These are phyloP conservation scores for Unio pictorum DNA, from an alignment of 2,888 invertebrate genomes.

Conservation along the genomic window DNA sequence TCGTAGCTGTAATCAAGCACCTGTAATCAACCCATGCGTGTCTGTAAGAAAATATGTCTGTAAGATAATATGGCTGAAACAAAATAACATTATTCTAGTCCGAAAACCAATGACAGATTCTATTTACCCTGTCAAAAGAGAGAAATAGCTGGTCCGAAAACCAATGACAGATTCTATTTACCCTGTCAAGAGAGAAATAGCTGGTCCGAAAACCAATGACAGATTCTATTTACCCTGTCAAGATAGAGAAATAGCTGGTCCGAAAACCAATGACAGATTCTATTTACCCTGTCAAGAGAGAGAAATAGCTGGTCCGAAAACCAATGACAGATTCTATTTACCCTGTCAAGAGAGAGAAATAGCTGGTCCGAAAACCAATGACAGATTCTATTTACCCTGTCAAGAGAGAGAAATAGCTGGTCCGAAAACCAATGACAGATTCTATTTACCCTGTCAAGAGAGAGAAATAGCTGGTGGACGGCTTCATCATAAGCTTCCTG, in stretches of 20 bases:
- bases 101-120: background rate
- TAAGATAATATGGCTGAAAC: too few species aligned
- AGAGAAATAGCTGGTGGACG: conserved; percentile 52
- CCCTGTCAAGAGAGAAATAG: conserved; percentile 48
- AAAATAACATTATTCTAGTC: background rate
- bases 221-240: background rate
- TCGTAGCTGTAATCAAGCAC: too few species aligned
- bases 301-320: background rate
- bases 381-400: background rate
- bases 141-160: conserved; percentile 41
- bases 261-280: background rate
- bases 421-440: background rate
- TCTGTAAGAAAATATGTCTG: too few species aligned
- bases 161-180: conserved; percentile 13
- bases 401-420: too few species aligned
- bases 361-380: background rate
- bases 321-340: background rate
- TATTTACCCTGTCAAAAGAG: conserved; percentile 56
- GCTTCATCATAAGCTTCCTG: conserved; percentile 65
- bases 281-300: too few species aligned
- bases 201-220: background rate
- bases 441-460: conserved; percentile 58
- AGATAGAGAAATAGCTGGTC: background rate
- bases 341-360: too few species aligned
- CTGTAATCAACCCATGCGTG: too few species aligned